Conservation (phyloP, 2,113 vertebrate genomes). For the Falcunculus frontatus region DNA sequence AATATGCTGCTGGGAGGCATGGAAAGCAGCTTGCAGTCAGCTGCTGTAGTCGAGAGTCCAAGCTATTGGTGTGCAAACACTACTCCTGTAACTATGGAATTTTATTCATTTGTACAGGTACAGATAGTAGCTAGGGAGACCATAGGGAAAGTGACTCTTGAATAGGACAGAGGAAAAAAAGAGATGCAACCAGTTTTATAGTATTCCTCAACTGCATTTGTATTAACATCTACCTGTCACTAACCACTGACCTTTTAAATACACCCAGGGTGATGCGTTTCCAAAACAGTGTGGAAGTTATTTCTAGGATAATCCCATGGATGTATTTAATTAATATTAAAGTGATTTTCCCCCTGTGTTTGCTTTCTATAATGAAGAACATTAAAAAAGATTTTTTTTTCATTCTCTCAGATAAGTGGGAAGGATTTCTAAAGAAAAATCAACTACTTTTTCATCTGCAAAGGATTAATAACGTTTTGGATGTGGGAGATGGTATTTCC, state of each 20-base stretch:
- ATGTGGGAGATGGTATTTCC: background rate
- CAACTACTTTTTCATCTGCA: conserved; percentile 46
- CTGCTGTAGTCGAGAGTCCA: conserved; percentile 15
- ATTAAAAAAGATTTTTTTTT: conserved; percentile 16
- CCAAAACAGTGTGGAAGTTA: conserved; percentile 7
- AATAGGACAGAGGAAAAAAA: background rate
- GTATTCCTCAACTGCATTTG: conserved; percentile 40
- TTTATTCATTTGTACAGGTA: conserved; percentile 5
- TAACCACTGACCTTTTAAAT: conserved; percentile 24
- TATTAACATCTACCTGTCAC: conserved; percentile 18
- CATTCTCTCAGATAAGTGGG: conserved; percentile 35
- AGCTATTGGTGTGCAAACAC: background rate
- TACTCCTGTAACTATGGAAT: background rate
- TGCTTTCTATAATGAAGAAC: conserved; percentile 33
- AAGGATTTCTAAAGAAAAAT: conserved; percentile 45
- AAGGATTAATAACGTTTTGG: background rate
- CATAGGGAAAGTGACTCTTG: background rate
- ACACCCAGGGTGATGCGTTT: conserved; percentile 2
- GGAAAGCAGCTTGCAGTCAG: conserved; percentile 53
- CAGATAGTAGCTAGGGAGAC: background rate
- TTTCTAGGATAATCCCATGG: conserved; percentile 27
- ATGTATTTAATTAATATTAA: conserved; percentile 37
- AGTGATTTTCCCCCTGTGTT: conserved; percentile 18
- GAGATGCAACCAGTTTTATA: conserved; percentile 12
- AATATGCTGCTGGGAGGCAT: conserved; percentile 17